phyloP scores from a whole-genome alignment of 2,888 invertebrate species.

The Dolichomitus sp. region DNA sequence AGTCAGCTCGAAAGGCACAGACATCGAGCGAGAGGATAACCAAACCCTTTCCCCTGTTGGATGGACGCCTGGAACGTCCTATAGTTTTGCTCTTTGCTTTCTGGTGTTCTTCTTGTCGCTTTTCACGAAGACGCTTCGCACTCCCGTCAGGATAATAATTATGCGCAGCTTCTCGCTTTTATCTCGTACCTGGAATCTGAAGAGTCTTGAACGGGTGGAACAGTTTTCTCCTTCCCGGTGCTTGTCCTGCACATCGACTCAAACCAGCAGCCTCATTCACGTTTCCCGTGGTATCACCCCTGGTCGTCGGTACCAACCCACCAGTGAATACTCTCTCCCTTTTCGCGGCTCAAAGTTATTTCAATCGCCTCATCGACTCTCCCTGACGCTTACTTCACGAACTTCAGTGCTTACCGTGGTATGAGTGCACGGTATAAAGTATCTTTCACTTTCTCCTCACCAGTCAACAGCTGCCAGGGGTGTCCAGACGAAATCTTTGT shows the following conservation, averaged over 20 bases:
- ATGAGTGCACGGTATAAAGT: slow-evolving; percentile 34
- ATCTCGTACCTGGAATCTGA: slow-evolving; percentile 52
- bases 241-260: slow-evolving; percentile 16
- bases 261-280: slow-evolving; percentile 13
- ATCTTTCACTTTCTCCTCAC: slow-evolving; percentile 28
- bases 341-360: slow-evolving; percentile 64
- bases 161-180: slow-evolving; percentile 49
- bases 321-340: slow-evolving; percentile 50
- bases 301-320: slow-evolving; percentile 20
- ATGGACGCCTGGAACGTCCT: background rate
- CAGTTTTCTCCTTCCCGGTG: slow-evolving; percentile 13
- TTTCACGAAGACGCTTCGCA: slow-evolving; percentile 37
- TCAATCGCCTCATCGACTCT: slow-evolving; percentile 70
- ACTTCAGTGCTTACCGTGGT: slow-evolving; percentile 35
- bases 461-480: slow-evolving; percentile 50
- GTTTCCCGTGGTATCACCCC: slow-evolving; percentile 26
- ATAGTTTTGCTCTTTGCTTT: slow-evolving; percentile 25
- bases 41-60: slow-evolving; percentile 30
- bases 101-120: slow-evolving; percentile 24
- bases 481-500: slow-evolving; percentile 28
- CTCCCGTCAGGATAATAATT: slow-evolving; percentile 50
- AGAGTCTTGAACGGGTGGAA: slow-evolving; percentile 32
- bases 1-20: background rate
- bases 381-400: slow-evolving; percentile 62
- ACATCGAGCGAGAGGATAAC: slow-evolving; percentile 26